Conservation (phyloP, 2,113 vertebrate genomes). For the Cercocebus atys region DNA sequence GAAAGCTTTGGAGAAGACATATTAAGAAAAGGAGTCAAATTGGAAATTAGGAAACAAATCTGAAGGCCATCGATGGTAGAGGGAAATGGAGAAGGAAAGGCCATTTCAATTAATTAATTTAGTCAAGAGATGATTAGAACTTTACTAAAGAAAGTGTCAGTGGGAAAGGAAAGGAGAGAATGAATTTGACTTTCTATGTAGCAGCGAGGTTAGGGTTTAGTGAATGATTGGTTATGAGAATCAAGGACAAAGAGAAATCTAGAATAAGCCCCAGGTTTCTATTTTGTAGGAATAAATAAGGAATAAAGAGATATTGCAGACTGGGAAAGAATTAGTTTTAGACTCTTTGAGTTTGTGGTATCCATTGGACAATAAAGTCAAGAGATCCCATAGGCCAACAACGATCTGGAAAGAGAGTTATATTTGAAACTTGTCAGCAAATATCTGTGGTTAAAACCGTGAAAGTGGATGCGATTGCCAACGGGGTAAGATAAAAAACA, state of each 20-base stretch:
- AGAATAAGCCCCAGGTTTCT: background rate
- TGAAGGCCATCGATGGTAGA: background rate
- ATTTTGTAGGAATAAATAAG: background rate
- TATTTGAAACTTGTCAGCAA: background rate
- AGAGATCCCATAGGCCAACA: background rate
- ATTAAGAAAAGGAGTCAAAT: background rate
- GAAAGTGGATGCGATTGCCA: background rate
- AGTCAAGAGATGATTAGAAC: background rate
- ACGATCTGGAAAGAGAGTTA: background rate
- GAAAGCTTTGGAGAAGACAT: background rate
- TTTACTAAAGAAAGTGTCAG: background rate
- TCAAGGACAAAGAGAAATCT: background rate
- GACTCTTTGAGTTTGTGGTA: background rate
- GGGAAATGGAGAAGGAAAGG: background rate
- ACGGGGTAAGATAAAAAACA: background rate
- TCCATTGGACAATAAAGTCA: background rate
- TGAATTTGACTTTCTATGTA: background rate
- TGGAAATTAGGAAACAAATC: background rate
- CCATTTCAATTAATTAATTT: background rate
- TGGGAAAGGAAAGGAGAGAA: background rate
- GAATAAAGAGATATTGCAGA: background rate
- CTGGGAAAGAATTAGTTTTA: background rate
- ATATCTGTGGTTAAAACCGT: background rate
- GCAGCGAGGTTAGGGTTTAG: background rate
- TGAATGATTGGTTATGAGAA: background rate